Conservation (phyloP, 2,797 vertebrate species). For the Parauchenoglanis punctatus region DNA sequence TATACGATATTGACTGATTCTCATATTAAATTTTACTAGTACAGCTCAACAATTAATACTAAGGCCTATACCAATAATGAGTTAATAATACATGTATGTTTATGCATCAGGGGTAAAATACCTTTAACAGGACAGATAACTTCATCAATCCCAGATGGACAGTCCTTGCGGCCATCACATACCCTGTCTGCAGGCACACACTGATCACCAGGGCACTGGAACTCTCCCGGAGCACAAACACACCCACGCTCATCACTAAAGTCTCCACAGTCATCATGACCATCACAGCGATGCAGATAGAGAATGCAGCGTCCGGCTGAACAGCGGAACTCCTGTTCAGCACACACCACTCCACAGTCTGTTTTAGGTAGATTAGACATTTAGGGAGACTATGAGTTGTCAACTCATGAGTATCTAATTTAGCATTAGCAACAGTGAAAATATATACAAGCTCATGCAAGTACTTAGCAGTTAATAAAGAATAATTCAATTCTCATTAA, state of each 20-base stretch:
- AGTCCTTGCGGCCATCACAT: constrained; percentile 82
- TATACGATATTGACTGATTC: neutral
- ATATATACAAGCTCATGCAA: neutral
- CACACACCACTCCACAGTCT: constrained; percentile 84
- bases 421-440: neutral
- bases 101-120: constrained; percentile 54
- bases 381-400: neutral
- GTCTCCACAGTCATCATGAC: constrained; percentile 87
- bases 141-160: constrained; percentile 80
- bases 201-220: constrained; percentile 78
- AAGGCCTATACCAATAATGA: neutral
- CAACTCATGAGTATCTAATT: neutral
- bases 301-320: constrained; percentile 79
- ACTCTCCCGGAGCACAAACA: constrained; percentile 72
- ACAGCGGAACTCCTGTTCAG: constrained; percentile 79
- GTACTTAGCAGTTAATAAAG: neutral
- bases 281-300: constrained; percentile 81
- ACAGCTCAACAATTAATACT: neutral
- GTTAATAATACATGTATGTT: neutral
- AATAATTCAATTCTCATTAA: neutral
- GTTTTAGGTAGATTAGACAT: constrained; percentile 10
- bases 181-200: constrained; percentile 76
- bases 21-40: neutral
- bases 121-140: constrained; percentile 79
- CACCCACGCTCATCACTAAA: constrained; percentile 85